A percentile compares a stretch with the other conserved stretches of the same genome.
Evolutionary conservation across 1,140 invertebrate species (phyloP).

Genomic region (Neodiprion pinetum): DNA sequence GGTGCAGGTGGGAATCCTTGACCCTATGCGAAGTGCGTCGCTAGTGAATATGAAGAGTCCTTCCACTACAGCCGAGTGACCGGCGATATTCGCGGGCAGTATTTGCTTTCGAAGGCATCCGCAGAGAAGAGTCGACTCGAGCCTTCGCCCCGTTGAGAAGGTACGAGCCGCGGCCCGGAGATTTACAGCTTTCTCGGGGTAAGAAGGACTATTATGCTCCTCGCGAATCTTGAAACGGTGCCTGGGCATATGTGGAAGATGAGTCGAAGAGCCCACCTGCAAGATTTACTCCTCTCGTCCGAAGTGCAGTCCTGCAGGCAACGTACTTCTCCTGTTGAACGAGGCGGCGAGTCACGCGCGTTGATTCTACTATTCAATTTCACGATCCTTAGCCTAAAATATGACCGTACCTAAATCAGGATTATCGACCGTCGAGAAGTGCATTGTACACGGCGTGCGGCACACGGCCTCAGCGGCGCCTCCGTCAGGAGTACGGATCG

Average conservation of each 20-base stretch:
- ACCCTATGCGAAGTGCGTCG: no score
- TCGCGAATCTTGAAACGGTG: background rate
- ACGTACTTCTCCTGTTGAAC: background rate
- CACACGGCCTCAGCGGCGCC: background rate
- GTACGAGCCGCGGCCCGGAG: background rate
- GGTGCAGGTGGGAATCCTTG: no score
- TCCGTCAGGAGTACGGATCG: background rate
- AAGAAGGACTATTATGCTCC: background rate
- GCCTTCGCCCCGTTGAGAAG: background rate
- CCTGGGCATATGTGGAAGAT: background rate
- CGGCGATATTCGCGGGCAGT: no score
- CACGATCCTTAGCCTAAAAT: conserved; percentile 49
- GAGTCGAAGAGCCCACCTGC: conserved; percentile 32
- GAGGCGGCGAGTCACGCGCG: conserved; percentile 21
- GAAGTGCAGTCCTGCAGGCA: conserved; percentile 12
- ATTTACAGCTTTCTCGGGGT: conserved; percentile 6
- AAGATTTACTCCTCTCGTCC: conserved; percentile 42
- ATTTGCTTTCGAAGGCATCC: no score
- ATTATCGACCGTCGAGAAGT: conserved; percentile 38
- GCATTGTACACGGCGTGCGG: conserved; percentile 15
- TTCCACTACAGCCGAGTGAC: no score
- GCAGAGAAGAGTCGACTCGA: background rate
- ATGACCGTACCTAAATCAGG: conserved; percentile 48
- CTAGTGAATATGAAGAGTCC: no score
- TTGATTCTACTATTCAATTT: conserved; percentile 51